Percentiles rank a stretch among this genome's conserved stretches.
These are phyloP conservation scores for Dipodomys spectabilis DNA, from an alignment of 2,113 vertebrate species.

Conservation along the genomic window DNA sequence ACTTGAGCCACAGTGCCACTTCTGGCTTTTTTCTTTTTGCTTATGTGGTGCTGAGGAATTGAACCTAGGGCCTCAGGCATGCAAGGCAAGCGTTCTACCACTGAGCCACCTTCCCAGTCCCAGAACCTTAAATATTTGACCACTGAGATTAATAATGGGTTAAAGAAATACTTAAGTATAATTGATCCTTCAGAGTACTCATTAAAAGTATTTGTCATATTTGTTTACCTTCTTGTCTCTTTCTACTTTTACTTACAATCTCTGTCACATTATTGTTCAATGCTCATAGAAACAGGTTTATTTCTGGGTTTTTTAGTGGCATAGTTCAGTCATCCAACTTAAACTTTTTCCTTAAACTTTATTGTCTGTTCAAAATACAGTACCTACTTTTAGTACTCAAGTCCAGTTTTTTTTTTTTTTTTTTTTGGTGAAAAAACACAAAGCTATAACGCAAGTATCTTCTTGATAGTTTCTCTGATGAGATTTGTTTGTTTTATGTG, in stretches of 20 bases:
- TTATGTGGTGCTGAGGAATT: no score
- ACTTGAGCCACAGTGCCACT: no score
- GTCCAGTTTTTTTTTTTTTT: not conserved
- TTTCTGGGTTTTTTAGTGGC: not conserved
- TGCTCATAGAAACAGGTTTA: not conserved
- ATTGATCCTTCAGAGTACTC: not conserved
- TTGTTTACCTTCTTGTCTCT: not conserved
- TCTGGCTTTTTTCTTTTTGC: no score
- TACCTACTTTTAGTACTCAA: not conserved
- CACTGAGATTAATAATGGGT: not conserved
- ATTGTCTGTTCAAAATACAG: not conserved
- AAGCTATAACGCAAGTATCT: not conserved
- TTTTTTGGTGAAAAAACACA: conserved; percentile 14
- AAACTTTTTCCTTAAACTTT: not conserved
- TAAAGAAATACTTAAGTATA: conserved; percentile 2
- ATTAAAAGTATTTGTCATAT: not conserved
- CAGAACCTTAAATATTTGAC: not conserved
- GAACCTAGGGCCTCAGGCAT: no score
- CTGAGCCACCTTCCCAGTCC: no score
- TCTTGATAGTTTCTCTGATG: not conserved
- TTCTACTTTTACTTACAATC: not conserved
- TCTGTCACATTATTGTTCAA: not conserved
- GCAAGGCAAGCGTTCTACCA: no score
- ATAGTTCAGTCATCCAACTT: not conserved
- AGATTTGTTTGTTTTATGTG: not conserved